These are phyloP conservation scores for Catharus bicknelli DNA, from an alignment of 2,113 vertebrate species.

Conservation along the genomic window DNA sequence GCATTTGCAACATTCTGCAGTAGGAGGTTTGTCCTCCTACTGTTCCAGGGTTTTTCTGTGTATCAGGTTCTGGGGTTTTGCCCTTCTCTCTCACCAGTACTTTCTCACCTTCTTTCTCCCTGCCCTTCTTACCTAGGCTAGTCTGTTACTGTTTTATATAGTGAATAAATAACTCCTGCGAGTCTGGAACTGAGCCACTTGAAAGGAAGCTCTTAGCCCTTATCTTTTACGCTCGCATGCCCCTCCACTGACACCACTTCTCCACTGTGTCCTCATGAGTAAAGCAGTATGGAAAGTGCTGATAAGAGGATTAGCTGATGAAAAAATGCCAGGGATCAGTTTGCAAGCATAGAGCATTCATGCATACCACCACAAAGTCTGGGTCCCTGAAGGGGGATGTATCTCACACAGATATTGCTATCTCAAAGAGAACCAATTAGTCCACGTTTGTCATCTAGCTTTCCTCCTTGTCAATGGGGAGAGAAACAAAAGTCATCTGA, in stretches of 20 bases:
- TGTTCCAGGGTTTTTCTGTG: neutral
- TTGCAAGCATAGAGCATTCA: neutral
- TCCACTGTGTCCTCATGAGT: neutral
- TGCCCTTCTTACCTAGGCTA: neutral
- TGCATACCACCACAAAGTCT: neutral
- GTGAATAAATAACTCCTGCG: neutral
- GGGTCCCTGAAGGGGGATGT: neutral
- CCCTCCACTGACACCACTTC: neutral
- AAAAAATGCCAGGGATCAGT: neutral
- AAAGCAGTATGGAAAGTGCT: neutral
- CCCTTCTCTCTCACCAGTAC: neutral
- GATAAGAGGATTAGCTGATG: neutral
- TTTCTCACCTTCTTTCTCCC: neutral
- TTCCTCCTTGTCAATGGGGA: neutral
- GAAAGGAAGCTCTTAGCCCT: neutral
- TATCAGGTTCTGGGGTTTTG: neutral
- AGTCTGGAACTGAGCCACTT: neutral
- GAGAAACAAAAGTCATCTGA: neutral
- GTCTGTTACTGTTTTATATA: neutral
- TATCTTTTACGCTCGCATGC: neutral
- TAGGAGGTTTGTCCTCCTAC: neutral
- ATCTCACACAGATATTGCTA: neutral
- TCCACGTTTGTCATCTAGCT: neutral
- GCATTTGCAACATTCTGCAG: neutral
- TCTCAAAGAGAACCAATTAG: slow-evolving; percentile 25